These are phyloP conservation scores for Cyphomyrus discorhynchus DNA, from an alignment of 2,113 vertebrate genomes.

Conservation along the genomic window DNA sequence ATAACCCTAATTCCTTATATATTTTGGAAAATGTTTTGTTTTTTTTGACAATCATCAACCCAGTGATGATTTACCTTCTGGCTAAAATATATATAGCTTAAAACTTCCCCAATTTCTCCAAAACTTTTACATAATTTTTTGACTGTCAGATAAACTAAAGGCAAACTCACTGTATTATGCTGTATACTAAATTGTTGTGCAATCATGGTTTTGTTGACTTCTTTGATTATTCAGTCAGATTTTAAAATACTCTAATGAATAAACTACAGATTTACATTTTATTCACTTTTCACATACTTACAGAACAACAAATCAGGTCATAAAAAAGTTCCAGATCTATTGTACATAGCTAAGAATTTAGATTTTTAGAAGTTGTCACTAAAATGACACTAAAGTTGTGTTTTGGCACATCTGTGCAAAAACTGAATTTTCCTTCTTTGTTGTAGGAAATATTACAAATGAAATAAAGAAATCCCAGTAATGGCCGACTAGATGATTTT, in stretches of 20 bases:
- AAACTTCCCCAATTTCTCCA: neutral
- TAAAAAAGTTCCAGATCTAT: neutral
- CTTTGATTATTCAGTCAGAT: neutral
- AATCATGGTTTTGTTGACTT: neutral
- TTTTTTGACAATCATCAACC: neutral
- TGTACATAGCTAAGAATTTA: neutral
- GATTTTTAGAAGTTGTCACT: neutral
- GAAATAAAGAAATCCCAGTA: neutral
- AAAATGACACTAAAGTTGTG: neutral
- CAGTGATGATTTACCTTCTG: neutral
- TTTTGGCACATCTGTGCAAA: neutral
- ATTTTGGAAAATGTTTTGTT: neutral
- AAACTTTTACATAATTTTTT: neutral
- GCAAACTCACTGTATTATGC: neutral
- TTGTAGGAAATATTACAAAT: neutral
- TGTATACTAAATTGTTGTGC: neutral
- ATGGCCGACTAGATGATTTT: neutral
- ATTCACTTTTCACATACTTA: neutral
- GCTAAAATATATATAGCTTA: neutral
- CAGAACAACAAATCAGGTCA: neutral
- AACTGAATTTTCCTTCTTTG: neutral
- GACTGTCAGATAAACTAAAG: neutral
- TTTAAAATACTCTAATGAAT: neutral
- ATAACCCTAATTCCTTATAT: neutral
- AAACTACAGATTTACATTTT: neutral